A percentile compares a stretch with the other conserved stretches of the same genome.
Conservation (phyloP, 2,797 vertebrate species). For the Xenopus petersii region DNA sequence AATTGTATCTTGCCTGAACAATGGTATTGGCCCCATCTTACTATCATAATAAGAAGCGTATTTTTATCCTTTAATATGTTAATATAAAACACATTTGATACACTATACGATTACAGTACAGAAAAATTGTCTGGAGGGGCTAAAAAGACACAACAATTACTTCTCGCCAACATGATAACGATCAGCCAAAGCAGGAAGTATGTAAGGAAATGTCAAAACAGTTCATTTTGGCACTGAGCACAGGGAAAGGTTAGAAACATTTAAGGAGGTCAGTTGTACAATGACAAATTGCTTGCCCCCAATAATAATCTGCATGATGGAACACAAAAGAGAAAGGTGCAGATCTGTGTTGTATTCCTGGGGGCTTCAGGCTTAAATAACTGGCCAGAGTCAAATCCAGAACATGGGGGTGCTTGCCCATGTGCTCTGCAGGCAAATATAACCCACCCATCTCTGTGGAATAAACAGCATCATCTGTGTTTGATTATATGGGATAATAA, state of each 20-base stretch:
- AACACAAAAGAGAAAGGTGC: too few relatives aligned
- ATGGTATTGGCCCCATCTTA: background rate
- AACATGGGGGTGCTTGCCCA: too few relatives aligned
- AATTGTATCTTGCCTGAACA: too few relatives aligned
- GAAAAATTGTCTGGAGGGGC: background rate
- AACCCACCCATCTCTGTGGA: background rate
- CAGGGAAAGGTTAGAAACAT: constrained; percentile 51
- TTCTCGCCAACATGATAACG: constrained; percentile 38
- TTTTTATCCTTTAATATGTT: constrained; percentile 18
- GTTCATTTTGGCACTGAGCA: constrained; percentile 45
- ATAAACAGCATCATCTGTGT: constrained; percentile 35
- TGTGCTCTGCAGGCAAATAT: constrained; percentile 11
- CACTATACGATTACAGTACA: background rate
- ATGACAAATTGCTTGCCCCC: background rate
- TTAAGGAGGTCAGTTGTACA: constrained; percentile 51
- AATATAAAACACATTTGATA: constrained; percentile 17
- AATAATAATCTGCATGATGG: constrained; percentile 35
- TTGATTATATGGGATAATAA: constrained; percentile 50
- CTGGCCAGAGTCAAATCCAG: too few relatives aligned
- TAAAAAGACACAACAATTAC: constrained; percentile 1
- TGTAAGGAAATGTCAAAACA: constrained; percentile 54
- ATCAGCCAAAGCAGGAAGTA: constrained; percentile 53
- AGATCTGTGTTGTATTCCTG: too few relatives aligned
- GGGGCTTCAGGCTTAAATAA: too few relatives aligned
- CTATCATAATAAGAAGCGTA: constrained; percentile 5